phyloP scores from a whole-genome alignment of 1,140 invertebrate genomes.

The Liolophura sinensis region DNA sequence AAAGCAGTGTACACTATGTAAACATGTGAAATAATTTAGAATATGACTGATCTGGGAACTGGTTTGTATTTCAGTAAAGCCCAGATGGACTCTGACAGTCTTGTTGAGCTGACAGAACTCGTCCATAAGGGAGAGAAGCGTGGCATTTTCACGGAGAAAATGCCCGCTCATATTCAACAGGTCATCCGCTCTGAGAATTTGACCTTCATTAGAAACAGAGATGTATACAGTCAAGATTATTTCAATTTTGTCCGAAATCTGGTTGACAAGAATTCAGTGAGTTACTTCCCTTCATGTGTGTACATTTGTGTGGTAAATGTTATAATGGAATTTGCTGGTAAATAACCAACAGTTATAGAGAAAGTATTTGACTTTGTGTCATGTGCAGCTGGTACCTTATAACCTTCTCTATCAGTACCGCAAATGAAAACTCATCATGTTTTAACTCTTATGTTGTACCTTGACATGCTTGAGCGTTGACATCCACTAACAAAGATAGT shows the following conservation, averaged over 20 bases:
- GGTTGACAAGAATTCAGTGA: conserved; percentile 38
- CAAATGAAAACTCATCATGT: no score
- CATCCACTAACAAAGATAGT: no score
- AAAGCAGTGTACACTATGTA: no score
- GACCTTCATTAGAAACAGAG: conserved; percentile 54
- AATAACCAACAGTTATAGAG: no score
- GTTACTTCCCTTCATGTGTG: conserved; percentile 4
- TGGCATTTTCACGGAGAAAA: conserved; percentile 61
- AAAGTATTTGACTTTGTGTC: no score
- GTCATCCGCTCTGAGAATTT: conserved; percentile 53
- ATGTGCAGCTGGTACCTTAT: no score
- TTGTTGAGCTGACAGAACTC: conserved; percentile 63
- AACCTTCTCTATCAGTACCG: no score
- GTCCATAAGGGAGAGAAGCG: conserved; percentile 62
- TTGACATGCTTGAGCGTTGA: no score
- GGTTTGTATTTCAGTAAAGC: conserved; percentile 17
- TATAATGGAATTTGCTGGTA: no score
- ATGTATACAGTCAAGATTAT: conserved; percentile 53
- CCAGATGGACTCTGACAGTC: conserved; percentile 54
- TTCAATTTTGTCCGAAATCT: conserved; percentile 51
- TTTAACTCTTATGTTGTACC: no score
- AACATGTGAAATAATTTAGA: no score
- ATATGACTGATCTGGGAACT: not conserved
- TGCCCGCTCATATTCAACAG: conserved; percentile 61
- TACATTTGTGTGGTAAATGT: no score